phyloP scores from a whole-genome alignment of 1,140 invertebrate genomes.

The Mylabris phalerata region DNA sequence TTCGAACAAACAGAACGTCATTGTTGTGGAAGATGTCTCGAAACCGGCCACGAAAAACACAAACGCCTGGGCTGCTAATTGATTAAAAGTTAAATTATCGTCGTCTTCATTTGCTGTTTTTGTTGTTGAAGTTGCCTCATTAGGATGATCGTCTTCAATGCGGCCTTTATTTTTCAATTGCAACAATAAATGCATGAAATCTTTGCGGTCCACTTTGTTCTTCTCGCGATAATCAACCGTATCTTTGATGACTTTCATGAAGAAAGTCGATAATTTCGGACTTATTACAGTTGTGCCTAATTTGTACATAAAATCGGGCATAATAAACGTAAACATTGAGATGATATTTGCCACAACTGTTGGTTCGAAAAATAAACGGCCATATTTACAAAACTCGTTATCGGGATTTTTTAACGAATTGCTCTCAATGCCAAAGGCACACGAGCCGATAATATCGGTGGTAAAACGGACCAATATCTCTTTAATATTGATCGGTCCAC shows the following conservation, averaged over 20 bases:
- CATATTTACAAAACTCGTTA: conserved; percentile 38
- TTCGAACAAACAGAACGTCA: conserved; percentile 47
- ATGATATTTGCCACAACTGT: conserved; percentile 8
- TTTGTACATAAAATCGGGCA: neutral
- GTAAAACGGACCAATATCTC: conserved; percentile 42
- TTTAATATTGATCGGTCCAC: conserved; percentile 37
- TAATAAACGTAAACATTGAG: neutral
- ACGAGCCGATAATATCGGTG: conserved; percentile 47
- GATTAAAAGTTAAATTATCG: neutral
- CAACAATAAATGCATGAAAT: conserved; percentile 50
- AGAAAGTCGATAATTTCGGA: conserved; percentile 41
- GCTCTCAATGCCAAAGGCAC: conserved; percentile 47
- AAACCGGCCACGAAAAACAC: conserved; percentile 53
- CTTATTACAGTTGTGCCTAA: neutral
- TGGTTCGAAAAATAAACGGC: conserved; percentile 1
- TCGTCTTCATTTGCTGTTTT: neutral
- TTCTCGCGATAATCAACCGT: conserved; percentile 34
- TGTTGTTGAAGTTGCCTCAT: neutral
- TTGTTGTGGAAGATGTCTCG: conserved; percentile 52
- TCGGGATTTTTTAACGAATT: conserved; percentile 41
- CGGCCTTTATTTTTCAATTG: conserved; percentile 32
- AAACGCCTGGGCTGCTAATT: conserved; percentile 43
- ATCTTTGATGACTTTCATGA: conserved; percentile 38
- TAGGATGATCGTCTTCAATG: neutral
- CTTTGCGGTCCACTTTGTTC: conserved; percentile 42